phyloP scores from a whole-genome alignment of 2,797 vertebrate genomes.

The Ptychobarbus kaznakovi region DNA sequence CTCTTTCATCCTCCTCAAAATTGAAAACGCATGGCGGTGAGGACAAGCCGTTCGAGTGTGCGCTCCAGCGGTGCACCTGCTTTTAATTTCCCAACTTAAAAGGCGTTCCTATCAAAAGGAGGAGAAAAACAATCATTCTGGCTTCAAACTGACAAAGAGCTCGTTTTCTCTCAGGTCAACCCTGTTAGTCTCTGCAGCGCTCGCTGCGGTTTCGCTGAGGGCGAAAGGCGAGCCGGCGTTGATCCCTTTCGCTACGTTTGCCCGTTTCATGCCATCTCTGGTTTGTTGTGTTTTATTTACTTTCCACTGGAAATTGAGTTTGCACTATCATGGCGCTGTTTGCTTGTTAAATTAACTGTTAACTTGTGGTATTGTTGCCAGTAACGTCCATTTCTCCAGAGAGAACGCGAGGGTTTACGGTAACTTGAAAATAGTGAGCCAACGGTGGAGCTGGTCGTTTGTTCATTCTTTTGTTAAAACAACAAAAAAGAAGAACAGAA shows the following conservation, averaged over 20 bases:
- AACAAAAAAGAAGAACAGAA: slow-evolving; percentile 49
- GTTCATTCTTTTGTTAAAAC: slow-evolving; percentile 66
- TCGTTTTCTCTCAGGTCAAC: slow-evolving; percentile 62
- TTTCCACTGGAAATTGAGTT: slow-evolving; percentile 51
- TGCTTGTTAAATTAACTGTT: slow-evolving; percentile 51
- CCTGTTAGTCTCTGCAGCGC: slow-evolving; percentile 59
- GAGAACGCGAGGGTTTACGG: slow-evolving; percentile 59
- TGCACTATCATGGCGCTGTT: slow-evolving; percentile 33
- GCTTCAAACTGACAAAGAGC: slow-evolving; percentile 79
- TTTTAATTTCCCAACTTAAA: slow-evolving; percentile 98
- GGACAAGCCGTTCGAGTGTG: slow-evolving; percentile 85
- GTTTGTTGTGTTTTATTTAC: slow-evolving; percentile 53
- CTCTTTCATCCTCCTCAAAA: slow-evolving; percentile 90
- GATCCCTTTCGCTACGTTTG: slow-evolving; percentile 60
- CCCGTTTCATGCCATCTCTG: slow-evolving; percentile 52
- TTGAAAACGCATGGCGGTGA: slow-evolving; percentile 82
- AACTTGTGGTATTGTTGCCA: slow-evolving; percentile 53
- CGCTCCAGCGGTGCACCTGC: slow-evolving; percentile 90
- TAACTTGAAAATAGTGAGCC: slow-evolving; percentile 64
- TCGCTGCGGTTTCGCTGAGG: slow-evolving; percentile 74
- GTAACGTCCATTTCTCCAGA: slow-evolving; percentile 55
- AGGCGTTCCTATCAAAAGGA: slow-evolving; percentile 93
- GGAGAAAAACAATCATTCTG: slow-evolving; percentile 87
- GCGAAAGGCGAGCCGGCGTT: slow-evolving; percentile 67
- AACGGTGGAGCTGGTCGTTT: slow-evolving; percentile 63